These are phyloP conservation scores for Aurelia sp. DNA, from an alignment of 30 jellyfish, hydroid and myxozoan species.

Conservation along the genomic window DNA sequence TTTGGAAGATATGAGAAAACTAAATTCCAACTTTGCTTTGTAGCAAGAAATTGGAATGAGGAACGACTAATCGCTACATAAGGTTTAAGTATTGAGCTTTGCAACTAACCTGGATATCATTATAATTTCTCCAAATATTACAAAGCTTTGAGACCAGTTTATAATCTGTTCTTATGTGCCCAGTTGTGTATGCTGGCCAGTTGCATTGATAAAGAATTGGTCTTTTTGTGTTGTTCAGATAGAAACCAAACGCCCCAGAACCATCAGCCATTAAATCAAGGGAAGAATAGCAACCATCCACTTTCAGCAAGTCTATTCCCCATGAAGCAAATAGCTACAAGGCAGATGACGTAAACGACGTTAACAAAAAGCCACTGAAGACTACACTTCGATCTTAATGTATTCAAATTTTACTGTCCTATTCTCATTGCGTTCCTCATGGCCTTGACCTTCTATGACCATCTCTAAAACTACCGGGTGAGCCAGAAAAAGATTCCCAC, in stretches of 20 bases:
- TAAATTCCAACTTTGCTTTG: too few relatives aligned
- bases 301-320: slow-evolving; percentile 94
- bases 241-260: slow-evolving; percentile 80
- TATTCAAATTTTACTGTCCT: too few relatives aligned
- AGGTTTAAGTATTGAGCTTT: too few relatives aligned
- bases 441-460: too few relatives aligned
- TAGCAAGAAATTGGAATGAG: too few relatives aligned
- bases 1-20: too few relatives aligned
- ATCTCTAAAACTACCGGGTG: too few relatives aligned
- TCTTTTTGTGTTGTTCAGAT: slow-evolving; percentile 79
- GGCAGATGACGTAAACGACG: background rate
- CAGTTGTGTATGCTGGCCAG: slow-evolving; percentile 95
- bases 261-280: slow-evolving; percentile 86
- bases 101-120: slow-evolving; percentile 81
- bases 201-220: slow-evolving; percentile 91
- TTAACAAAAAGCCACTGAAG: background rate
- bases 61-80: too few relatives aligned
- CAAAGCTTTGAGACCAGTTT: slow-evolving; percentile 81
- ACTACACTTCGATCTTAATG: too few relatives aligned
- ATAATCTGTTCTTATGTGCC: slow-evolving; percentile 76
- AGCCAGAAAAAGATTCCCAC: too few relatives aligned
- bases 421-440: too few relatives aligned
- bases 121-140: slow-evolving; percentile 93
- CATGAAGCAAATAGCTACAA: slow-evolving; percentile 82
- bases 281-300: slow-evolving; percentile 93